phyloP scores from a whole-genome alignment of 2,888 invertebrate genomes.

The Pristionchus maxplancki region DNA sequence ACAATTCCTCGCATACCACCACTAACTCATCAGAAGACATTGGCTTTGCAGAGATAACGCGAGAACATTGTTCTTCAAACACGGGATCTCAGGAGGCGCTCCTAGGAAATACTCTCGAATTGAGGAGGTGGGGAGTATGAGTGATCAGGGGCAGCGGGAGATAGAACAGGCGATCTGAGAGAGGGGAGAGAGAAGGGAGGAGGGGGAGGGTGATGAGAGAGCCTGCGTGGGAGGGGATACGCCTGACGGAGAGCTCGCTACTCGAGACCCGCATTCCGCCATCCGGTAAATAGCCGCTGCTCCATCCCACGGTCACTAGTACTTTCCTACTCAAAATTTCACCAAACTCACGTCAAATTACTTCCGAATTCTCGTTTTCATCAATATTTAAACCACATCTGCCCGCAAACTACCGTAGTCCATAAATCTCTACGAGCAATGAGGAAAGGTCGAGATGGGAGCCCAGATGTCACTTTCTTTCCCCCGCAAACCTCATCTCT shows the following conservation, averaged over 20 bases:
- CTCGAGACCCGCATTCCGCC: neutral
- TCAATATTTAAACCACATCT: neutral
- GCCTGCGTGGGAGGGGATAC: constrained; percentile 25
- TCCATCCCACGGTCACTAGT: neutral
- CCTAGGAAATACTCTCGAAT: neutral
- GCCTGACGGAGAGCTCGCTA: constrained; percentile 21
- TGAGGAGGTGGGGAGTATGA: constrained; percentile 19
- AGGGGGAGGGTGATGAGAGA: constrained; percentile 1
- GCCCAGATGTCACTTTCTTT: constrained; percentile 18
- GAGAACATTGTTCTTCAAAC: constrained; percentile 36
- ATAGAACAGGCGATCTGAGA: constrained; percentile 33
- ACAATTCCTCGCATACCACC: neutral
- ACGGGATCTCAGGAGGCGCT: neutral
- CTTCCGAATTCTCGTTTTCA: neutral
- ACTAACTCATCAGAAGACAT: neutral
- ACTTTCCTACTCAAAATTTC: neutral
- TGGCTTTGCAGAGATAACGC: constrained; percentile 27
- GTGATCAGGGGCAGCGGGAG: constrained; percentile 35
- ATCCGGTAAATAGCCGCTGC: neutral
- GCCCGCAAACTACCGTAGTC: neutral
- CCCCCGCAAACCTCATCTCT: neutral
- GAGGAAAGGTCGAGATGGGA: neutral
- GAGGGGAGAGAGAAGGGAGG: neutral
- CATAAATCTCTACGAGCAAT: neutral
- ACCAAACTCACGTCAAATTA: neutral